Percentiles rank a stretch among this genome's conserved stretches.
Conservation (phyloP, 2,888 invertebrate species). For the Lycaena phlaeas region DNA sequence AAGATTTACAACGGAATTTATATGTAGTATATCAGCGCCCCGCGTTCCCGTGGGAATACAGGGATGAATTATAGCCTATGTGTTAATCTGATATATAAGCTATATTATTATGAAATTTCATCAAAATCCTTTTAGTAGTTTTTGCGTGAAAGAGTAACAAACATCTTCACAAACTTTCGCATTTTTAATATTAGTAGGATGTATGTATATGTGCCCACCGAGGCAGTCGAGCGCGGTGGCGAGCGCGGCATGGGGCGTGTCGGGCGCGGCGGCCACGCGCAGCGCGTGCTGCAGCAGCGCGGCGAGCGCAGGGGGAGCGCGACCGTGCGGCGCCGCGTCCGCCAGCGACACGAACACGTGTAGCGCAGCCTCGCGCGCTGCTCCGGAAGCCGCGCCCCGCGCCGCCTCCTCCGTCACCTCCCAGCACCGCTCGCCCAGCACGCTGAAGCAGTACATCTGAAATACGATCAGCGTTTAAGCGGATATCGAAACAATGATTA, state of each 20-base stretch:
- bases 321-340: slow-evolving; percentile 56
- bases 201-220: too few species aligned
- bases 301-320: slow-evolving; percentile 58
- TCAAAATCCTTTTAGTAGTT: too few species aligned
- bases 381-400: slow-evolving; percentile 73
- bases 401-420: slow-evolving; percentile 78
- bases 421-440: slow-evolving; percentile 83
- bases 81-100: too few species aligned
- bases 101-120: too few species aligned
- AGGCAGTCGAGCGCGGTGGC: slow-evolving; percentile 84
- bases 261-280: slow-evolving; percentile 26
- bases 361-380: slow-evolving; percentile 62
- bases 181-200: too few species aligned
- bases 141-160: too few species aligned
- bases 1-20: too few species aligned
- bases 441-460: slow-evolving; percentile 88
- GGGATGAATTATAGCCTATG: too few species aligned
- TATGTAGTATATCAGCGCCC: too few species aligned
- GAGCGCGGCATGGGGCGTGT: slow-evolving; percentile 67
- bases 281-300: slow-evolving; percentile 38
- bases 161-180: too few species aligned
- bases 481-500: too few species aligned
- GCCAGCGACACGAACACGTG: slow-evolving; percentile 69
- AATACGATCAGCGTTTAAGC: not conserved
- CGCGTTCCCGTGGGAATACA: too few species aligned